Conservation (phyloP, 2,888 invertebrate genomes). For the Papilio elwesi region DNA sequence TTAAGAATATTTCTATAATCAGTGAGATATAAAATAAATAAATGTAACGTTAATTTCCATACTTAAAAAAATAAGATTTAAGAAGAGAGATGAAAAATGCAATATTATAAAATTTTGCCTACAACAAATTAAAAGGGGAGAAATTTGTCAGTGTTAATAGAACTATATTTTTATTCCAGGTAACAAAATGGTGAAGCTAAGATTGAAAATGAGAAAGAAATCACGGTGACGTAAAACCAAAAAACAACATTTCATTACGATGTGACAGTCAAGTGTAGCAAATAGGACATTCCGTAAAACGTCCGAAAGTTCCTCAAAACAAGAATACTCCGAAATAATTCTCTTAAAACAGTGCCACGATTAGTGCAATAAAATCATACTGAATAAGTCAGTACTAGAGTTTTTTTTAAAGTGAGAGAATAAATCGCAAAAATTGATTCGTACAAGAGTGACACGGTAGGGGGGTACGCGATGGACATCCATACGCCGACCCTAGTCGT, state of each 20-base stretch:
- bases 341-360: conserved; percentile 64
- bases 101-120: no score
- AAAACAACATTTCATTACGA: conserved; percentile 48
- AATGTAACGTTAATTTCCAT: no score
- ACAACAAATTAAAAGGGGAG: no score
- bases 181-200: conserved; percentile 67
- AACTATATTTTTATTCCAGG: conserved; percentile 55
- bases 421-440: conserved; percentile 38
- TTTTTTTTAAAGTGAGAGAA: conserved; percentile 26
- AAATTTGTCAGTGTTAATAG: neutral
- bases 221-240: conserved; percentile 53
- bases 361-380: conserved; percentile 52
- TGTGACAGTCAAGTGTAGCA: conserved; percentile 59
- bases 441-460: conserved; percentile 43
- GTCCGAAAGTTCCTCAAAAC: conserved; percentile 49
- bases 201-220: conserved; percentile 72
- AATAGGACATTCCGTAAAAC: conserved; percentile 43
- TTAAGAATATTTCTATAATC: no score
- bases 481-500: conserved; percentile 77
- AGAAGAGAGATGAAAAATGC: no score
- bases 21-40: no score
- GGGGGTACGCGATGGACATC: conserved; percentile 68
- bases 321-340: conserved; percentile 64
- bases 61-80: no score
- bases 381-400: conserved; percentile 8